Percentiles rank a stretch among this genome's conserved stretches.
phyloP scores from a whole-genome alignment of 2,888 invertebrate genomes.

The Spilosoma lubricipeda region DNA sequence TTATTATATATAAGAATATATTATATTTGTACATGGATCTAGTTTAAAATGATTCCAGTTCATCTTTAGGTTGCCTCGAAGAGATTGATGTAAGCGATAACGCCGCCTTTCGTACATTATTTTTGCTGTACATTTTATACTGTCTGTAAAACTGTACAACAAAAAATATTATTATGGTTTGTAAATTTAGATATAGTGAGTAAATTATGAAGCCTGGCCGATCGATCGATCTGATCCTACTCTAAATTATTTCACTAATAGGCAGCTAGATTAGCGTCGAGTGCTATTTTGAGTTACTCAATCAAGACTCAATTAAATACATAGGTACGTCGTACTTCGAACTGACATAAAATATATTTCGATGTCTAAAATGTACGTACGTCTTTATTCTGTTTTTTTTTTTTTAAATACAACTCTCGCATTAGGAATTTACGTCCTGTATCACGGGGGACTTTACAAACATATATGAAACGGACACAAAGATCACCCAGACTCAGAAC shows the following conservation, averaged over 20 bases:
- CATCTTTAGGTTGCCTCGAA: too few species aligned
- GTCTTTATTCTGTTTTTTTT: neutral
- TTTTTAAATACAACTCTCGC: too few species aligned
- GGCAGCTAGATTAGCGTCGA: neutral
- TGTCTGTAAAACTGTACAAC: too few species aligned
- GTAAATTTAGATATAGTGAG: neutral
- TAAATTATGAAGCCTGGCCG: neutral
- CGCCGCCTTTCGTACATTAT: too few species aligned
- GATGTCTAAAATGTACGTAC: neutral
- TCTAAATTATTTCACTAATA: neutral
- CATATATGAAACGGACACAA: too few species aligned
- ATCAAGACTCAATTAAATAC: neutral
- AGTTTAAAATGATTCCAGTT: too few species aligned
- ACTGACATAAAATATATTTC: neutral
- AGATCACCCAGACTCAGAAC: too few species aligned
- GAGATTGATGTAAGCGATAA: too few species aligned
- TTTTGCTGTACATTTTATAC: too few species aligned
- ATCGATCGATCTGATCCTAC: neutral
- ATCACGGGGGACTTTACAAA: too few species aligned
- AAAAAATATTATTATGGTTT: neutral
- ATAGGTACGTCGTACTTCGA: neutral
- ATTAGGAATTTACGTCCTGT: too few species aligned
- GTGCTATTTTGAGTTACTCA: neutral
- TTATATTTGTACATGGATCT: neutral
- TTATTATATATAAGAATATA: too few species aligned